Base-by-base conservation (phyloP, 2,113 vertebrate species). In the Brachyhypopomus gauderio region DNA sequence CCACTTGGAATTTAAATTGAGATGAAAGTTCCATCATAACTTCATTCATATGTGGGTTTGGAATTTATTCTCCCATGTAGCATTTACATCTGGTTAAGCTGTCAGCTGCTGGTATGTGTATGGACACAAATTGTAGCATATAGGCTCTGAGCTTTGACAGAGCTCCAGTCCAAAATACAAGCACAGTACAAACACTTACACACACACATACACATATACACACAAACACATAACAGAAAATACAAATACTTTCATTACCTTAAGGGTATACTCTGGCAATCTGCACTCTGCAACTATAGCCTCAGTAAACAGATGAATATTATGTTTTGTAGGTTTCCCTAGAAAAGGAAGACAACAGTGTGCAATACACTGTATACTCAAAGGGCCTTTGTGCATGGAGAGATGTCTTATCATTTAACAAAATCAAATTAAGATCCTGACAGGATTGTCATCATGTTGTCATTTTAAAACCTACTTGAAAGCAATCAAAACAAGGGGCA, bases 381-480 rank as follows among this genome's bases (percentile, higher is more conserved):
- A 60, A 71, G 77, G 9, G 7, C 56, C 77, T 71, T 79, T 79
- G 66, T 79, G 60, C 34, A 45, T 12, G 1, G 30, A 19, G 55
- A 79, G 22, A 71, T 71, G 52, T 70, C 66, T 79, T 56, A 78
- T 70, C 52, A 16, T 58, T 71, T 71, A 58, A 60, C 66, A 71
- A 60, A 79, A 71, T 55, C 66, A 71, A 71, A 79, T 71, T 79
- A 71, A 71, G 66, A 27, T 71, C 69, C 56, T 79, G 77, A 71
- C 66, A 71, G 52, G 22, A 60, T 52, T 69, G 48, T 30, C 76
- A 58, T 78, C 48, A 23, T 69, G 20, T 69, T n/a, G 66, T 79
- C 56, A 79, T 79, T 79, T 75, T 6, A 75, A 75, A 62, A 41
- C 34, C 73, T 62, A 60, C 56, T 60, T 71, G n/a, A 70, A 70